These are phyloP conservation scores for Volucella zonaria DNA, from an alignment of 2,888 invertebrate genomes.

Conservation along the genomic window DNA sequence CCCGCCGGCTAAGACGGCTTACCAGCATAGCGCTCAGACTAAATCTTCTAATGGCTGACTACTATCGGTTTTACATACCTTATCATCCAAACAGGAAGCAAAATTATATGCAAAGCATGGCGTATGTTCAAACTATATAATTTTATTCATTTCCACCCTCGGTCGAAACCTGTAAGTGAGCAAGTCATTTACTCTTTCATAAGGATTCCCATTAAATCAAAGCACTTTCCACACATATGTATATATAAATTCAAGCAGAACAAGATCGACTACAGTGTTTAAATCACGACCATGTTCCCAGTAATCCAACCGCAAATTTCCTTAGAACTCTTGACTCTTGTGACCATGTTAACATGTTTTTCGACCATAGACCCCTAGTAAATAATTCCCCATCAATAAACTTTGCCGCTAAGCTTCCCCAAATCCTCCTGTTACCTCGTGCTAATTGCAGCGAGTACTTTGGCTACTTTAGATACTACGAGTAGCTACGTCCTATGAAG, in stretches of 20 bases:
- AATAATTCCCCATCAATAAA: slow-evolving; percentile 21
- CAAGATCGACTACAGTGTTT: not conserved
- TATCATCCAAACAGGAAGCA: too few species aligned
- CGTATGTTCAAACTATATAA: too few species aligned
- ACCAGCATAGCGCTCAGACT: too few species aligned
- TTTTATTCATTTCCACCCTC: too few species aligned
- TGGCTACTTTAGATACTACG: not conserved
- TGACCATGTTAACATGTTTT: slow-evolving; percentile 19
- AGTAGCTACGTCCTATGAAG: not conserved
- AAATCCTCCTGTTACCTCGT: slow-evolving; percentile 30
- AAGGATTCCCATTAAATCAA: too few species aligned
- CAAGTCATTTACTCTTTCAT: too few species aligned
- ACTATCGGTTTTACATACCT: too few species aligned
- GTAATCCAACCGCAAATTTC: not conserved
- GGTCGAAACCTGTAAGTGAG: too few species aligned
- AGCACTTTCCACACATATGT: too few species aligned
- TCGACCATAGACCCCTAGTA: not conserved
- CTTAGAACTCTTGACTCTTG: slow-evolving; percentile 12
- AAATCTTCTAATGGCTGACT: too few species aligned
- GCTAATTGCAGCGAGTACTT: slow-evolving; percentile 55
- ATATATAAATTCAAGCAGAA: not conserved
- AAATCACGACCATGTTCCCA: slow-evolving; percentile 9
- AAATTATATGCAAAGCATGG: too few species aligned
- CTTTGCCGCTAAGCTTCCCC: slow-evolving; percentile 28
- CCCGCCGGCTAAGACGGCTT: too few species aligned